Percentiles rank a stretch among this genome's conserved stretches.
These are phyloP conservation scores for Aradophagus sp. DNA, from an alignment of 1,140 invertebrate genomes.

Conservation along the genomic window DNA sequence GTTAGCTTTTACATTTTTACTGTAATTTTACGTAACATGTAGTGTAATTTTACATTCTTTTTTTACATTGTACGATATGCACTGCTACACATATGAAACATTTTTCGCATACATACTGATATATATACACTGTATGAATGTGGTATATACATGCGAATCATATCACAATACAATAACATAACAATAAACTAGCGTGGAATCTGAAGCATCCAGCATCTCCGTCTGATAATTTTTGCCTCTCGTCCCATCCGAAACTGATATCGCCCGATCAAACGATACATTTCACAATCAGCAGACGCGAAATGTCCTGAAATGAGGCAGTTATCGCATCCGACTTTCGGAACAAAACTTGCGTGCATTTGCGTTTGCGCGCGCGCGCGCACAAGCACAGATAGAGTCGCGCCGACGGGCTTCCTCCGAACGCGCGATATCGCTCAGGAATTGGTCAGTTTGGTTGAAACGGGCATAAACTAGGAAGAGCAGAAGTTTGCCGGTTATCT, in stretches of 20 bases:
- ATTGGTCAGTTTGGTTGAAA: conserved; percentile 59
- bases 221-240: conserved; percentile 34
- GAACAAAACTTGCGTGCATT: conserved; percentile 41
- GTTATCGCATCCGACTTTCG: conserved; percentile 50
- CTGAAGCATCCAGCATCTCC: too few relatives aligned
- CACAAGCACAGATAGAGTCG: conserved; percentile 1
- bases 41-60: too few relatives aligned
- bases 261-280: conserved; percentile 40
- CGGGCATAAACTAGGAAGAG: conserved; percentile 58
- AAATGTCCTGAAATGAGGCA: conserved; percentile 43
- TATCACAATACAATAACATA: too few relatives aligned
- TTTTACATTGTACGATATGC: too few relatives aligned
- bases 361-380: neutral
- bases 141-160: too few relatives aligned
- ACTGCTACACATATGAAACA: too few relatives aligned
- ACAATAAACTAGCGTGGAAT: too few relatives aligned
- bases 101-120: too few relatives aligned
- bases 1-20: too few relatives aligned
- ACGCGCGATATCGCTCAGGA: conserved; percentile 56
- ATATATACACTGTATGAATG: too few relatives aligned
- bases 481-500: conserved; percentile 64
- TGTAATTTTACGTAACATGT: too few relatives aligned
- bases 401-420: conserved; percentile 18
- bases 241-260: conserved; percentile 38
- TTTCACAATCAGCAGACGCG: conserved; percentile 47